phyloP scores from a whole-genome alignment of 2,797 vertebrate genomes.

The Silurus lanzhouensis region DNA sequence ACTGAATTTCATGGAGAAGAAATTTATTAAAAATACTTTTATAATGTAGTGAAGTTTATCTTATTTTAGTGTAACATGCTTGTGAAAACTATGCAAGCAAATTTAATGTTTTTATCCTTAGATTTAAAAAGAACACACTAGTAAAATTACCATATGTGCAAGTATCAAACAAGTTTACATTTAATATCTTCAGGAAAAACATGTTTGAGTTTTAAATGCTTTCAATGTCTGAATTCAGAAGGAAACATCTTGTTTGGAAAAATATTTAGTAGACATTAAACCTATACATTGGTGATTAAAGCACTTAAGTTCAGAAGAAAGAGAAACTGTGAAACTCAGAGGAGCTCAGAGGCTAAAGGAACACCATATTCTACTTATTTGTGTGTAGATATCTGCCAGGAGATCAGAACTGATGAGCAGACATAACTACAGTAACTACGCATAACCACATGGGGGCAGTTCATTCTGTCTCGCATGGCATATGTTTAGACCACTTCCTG shows the following conservation, averaged over 20 bases:
- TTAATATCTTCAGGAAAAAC: not conserved
- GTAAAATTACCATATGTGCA: not conserved
- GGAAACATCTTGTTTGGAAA: not conserved
- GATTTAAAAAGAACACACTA: not conserved
- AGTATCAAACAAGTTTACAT: not conserved
- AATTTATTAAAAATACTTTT: not conserved
- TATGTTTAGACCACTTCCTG: not conserved
- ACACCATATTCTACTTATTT: not conserved
- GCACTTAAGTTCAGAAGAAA: not conserved
- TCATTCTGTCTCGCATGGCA: not conserved
- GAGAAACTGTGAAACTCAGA: not conserved
- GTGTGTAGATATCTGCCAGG: too few species aligned
- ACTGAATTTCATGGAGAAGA: not conserved
- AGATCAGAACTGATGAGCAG: not conserved
- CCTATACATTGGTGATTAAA: not conserved
- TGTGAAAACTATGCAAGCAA: too few species aligned
- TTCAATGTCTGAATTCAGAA: not conserved
- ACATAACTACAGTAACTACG: not conserved
- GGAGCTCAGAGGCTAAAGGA: not conserved
- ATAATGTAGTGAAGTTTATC: not conserved
- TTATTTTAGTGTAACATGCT: not conserved
- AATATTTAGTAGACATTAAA: slow-evolving; percentile 7
- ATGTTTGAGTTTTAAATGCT: too few species aligned
- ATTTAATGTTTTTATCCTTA: not conserved
- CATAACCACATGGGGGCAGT: slow-evolving; percentile 30